Percentiles rank a stretch among this genome's conserved stretches.
Conservation (phyloP, 2,797 vertebrate genomes). For the Valencia hispanica region DNA sequence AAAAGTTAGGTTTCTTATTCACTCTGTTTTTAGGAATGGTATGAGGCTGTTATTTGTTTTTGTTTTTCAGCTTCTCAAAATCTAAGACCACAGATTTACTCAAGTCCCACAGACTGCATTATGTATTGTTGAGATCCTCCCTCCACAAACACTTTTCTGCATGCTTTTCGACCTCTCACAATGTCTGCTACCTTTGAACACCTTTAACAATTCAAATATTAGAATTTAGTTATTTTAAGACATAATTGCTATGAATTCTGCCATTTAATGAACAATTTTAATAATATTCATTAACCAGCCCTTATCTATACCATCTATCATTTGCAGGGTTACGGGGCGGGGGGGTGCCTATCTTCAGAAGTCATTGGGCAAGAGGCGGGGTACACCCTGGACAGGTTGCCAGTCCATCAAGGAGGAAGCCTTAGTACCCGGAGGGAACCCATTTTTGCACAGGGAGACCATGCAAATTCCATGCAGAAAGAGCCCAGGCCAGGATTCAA, state of each 20-base stretch:
- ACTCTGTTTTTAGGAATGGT: constrained; percentile 26
- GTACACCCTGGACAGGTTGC: too few species aligned
- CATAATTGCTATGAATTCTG: neutral
- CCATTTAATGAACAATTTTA: too few species aligned
- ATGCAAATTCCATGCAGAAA: too few species aligned
- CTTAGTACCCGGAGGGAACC: too few species aligned
- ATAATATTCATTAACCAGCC: too few species aligned
- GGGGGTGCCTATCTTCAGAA: too few species aligned
- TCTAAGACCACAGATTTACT: constrained; percentile 17
- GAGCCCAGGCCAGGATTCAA: too few species aligned
- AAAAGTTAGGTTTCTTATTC: constrained; percentile 45
- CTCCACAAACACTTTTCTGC: neutral
- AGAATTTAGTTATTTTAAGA: neutral
- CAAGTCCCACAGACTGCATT: neutral
- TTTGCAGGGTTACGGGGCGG: too few species aligned
- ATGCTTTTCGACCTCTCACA: neutral
- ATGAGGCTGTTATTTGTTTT: constrained; percentile 14
- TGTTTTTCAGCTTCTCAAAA: constrained; percentile 12
- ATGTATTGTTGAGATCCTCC: neutral
- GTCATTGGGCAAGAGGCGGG: too few species aligned
- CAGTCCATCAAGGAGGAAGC: too few species aligned
- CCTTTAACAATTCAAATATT: neutral
- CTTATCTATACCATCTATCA: too few species aligned
- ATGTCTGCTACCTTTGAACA: neutral
- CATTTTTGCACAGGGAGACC: too few species aligned